Base-by-base conservation (phyloP, 2,797 vertebrate genomes). In the Macropodus opercularis region DNA sequence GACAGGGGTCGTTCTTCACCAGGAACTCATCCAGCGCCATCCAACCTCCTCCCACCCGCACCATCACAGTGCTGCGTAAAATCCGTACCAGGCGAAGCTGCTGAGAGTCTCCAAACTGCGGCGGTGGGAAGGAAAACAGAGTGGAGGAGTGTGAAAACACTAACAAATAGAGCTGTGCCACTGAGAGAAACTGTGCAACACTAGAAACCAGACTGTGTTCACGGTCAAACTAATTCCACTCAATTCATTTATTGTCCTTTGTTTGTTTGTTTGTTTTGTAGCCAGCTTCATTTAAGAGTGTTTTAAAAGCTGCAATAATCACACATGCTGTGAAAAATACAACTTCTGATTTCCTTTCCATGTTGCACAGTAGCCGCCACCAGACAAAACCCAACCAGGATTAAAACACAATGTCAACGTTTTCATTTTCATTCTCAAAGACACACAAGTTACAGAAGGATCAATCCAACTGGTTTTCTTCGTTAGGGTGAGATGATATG, bases 21-120 rank as follows among this genome's bases (percentile, higher is more conserved):
- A 99, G 90, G 89, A 99, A 99, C 87, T 99, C 97, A 70, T 99
- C 98, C 6, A 99, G 93, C 2, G 98, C 98, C 98, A 99, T 99
- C 98, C 98, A 99, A 77, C 98, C 97, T 51, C 98, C 98, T 62
- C 98, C 98, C 31, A 99, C 98, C 1, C 97, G 96, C 80, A 99
- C 97, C 98, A 99, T 99, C 70, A 99, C 98, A 0, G 98, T 99
- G 80, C 98, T 99, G 78, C 97, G 93, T 6, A 99, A 90, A 84
- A 99, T 99, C 8, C 98, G 94, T 49, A 99, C 98, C 5, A 99
- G 94, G 9, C 98, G 95, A 26, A 99, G 93, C 84, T 99, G 97
- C 79, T 99, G 98, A 40, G 98, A 99, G 85, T 99, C 98, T 87
- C 97, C 98, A 62, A 99, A 99, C 98, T 99, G 88, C 22, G 72